Percentiles rank a stretch among this genome's conserved stretches.
phyloP scores from a whole-genome alignment of 2,888 invertebrate species.

The Drosophila quinaria region DNA sequence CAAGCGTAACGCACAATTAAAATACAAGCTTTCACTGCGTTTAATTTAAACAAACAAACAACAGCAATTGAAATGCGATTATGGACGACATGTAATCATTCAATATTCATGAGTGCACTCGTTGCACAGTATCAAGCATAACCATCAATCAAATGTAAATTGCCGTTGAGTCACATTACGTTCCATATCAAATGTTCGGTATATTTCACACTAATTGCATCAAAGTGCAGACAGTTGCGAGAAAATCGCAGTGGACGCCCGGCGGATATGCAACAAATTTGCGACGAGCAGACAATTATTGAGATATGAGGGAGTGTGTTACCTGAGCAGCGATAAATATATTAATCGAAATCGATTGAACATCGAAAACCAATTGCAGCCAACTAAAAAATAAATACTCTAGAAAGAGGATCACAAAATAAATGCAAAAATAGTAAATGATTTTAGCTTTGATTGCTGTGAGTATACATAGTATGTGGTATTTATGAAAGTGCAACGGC shows the following conservation, averaged over 20 bases:
- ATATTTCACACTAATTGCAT: slow-evolving; percentile 58
- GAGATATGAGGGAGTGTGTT: slow-evolving; percentile 1
- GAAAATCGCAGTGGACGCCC: slow-evolving; percentile 46
- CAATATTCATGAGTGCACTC: slow-evolving; percentile 56
- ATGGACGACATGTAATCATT: slow-evolving; percentile 47
- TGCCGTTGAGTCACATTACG: slow-evolving; percentile 51
- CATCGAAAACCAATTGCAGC: slow-evolving; percentile 9
- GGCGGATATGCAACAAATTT: slow-evolving; percentile 49
- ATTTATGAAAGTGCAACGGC: slow-evolving; percentile 1
- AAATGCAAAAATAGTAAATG: slow-evolving; percentile 4
- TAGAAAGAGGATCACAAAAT: background rate
- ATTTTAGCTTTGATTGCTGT: slow-evolving; percentile 20
- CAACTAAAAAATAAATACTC: slow-evolving; percentile 8
- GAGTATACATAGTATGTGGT: slow-evolving; percentile 11
- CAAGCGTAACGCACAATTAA: slow-evolving; percentile 33
- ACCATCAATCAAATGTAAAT: slow-evolving; percentile 64
- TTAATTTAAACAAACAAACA: slow-evolving; percentile 15
- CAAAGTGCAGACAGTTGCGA: slow-evolving; percentile 32
- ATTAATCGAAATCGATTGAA: slow-evolving; percentile 26
- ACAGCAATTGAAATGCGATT: slow-evolving; percentile 51
- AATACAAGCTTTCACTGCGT: slow-evolving; percentile 6
- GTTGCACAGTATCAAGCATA: slow-evolving; percentile 12
- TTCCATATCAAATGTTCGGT: slow-evolving; percentile 45
- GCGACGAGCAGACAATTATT: slow-evolving; percentile 19
- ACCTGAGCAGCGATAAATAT: slow-evolving; percentile 14